phyloP scores from a whole-genome alignment of 2,113 vertebrate species.

The Pseudonaja textilis region DNA sequence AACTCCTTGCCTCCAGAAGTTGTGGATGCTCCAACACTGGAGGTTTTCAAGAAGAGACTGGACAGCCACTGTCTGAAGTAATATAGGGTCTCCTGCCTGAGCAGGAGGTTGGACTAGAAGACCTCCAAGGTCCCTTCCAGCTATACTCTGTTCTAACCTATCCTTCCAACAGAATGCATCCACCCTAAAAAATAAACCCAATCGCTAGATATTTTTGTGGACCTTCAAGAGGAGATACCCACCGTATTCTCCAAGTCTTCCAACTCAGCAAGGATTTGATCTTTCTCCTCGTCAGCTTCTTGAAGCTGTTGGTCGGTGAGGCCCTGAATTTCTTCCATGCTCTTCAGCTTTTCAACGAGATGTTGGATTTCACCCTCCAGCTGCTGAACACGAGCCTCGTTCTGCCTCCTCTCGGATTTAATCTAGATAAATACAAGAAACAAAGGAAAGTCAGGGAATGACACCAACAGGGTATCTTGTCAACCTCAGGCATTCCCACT shows the following conservation, averaged over 20 bases:
- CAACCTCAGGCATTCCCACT: not conserved
- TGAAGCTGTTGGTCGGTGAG: slow-evolving; percentile 78
- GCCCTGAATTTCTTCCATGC: slow-evolving; percentile 76
- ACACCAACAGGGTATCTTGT: not conserved
- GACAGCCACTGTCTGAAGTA: too few relatives aligned
- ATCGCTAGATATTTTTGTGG: not conserved
- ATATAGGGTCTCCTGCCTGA: too few relatives aligned
- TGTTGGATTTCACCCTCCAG: slow-evolving; percentile 72
- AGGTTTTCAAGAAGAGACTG: too few relatives aligned
- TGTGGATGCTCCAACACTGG: too few relatives aligned
- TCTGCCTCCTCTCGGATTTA: slow-evolving; percentile 71
- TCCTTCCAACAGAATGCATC: not conserved
- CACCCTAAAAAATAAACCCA: not conserved
- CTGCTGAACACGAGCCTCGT: slow-evolving; percentile 66
- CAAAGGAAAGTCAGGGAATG: not conserved
- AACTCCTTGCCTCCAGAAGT: too few relatives aligned
- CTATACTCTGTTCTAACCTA: not conserved
- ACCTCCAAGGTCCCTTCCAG: too few relatives aligned
- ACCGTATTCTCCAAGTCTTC: slow-evolving; percentile 79
- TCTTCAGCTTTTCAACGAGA: slow-evolving; percentile 74
- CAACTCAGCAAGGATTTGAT: slow-evolving; percentile 76
- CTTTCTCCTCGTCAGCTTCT: slow-evolving; percentile 79
- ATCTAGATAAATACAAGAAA: slow-evolving; percentile 56
- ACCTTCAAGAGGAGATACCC: not conserved
- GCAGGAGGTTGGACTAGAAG: too few relatives aligned